A percentile compares a stretch with the other conserved stretches of the same genome.
These are phyloP conservation scores for Spilarctia lutea DNA, from an alignment of 2,888 invertebrate genomes.

Conservation along the genomic window DNA sequence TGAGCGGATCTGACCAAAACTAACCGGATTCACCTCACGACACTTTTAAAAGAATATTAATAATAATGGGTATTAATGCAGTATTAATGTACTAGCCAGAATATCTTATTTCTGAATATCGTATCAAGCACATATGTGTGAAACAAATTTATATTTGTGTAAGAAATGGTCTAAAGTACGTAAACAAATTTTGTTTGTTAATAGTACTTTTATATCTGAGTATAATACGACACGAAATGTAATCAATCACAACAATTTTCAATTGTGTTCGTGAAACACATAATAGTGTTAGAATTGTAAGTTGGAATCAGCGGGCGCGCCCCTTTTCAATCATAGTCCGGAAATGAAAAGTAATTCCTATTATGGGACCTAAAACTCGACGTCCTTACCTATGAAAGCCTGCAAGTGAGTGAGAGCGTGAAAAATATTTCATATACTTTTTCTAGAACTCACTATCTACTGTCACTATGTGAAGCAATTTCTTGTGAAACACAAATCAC, in stretches of 20 bases:
- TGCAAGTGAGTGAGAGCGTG: not conserved
- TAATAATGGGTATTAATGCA: too few species aligned
- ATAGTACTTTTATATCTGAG: conserved; percentile 16
- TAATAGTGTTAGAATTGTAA: conserved; percentile 45
- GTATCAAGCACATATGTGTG: too few species aligned
- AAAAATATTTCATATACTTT: conserved; percentile 1
- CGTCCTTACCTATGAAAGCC: conserved; percentile 20
- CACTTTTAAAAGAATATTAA: too few species aligned
- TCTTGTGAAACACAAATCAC: not conserved
- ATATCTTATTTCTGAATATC: too few species aligned
- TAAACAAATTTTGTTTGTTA: conserved; percentile 42
- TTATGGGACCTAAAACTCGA: conserved; percentile 65
- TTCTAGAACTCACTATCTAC: too few species aligned
- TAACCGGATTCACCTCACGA: too few species aligned
- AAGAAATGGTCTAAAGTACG: conserved; percentile 24
- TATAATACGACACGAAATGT: conserved; percentile 33
- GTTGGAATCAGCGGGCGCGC: conserved; percentile 50
- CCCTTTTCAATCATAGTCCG: conserved; percentile 74
- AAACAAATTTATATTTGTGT: not conserved
- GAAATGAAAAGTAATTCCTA: conserved; percentile 78
- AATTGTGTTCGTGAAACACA: conserved; percentile 51
- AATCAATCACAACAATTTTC: conserved; percentile 56
- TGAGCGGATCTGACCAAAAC: too few species aligned
- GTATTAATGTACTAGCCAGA: too few species aligned
- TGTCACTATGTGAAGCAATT: not conserved